Percentiles rank a stretch among this genome's conserved stretches.
Evolutionary conservation across 1,140 invertebrate species (phyloP).

Genomic region (Zaprionus ghesquierei): DNA sequence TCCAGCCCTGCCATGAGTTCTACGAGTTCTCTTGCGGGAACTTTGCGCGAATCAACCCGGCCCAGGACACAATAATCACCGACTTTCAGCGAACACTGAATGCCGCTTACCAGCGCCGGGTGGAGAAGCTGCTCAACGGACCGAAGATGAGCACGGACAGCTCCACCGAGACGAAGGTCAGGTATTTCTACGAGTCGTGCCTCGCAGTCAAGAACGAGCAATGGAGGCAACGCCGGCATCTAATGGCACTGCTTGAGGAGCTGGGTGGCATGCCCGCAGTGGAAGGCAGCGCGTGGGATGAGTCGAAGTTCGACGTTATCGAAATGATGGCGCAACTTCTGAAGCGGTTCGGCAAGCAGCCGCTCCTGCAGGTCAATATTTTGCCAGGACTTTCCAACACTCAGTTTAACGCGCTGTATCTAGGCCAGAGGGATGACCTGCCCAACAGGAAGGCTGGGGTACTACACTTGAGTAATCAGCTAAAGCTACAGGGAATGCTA

Average conservation of each 20-base stretch:
- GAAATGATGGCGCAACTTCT: conserved; percentile 85
- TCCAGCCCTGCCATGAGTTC: conserved; percentile 90
- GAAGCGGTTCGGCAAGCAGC: conserved; percentile 85
- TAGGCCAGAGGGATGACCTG: conserved; percentile 59
- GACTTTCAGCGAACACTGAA: conserved; percentile 83
- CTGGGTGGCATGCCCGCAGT: conserved; percentile 91
- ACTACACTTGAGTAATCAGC: conserved; percentile 1
- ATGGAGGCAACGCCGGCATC: conserved; percentile 84
- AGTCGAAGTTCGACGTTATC: conserved; percentile 86
- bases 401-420: conserved; percentile 58
- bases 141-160: conserved; percentile 63
- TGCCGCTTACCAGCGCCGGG: conserved; percentile 47
- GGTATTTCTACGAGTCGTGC: conserved; percentile 76
- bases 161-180: conserved; percentile 64
- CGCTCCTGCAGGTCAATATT: conserved; percentile 58
- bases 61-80: conserved; percentile 69
- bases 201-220: conserved; percentile 82
- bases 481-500: conserved; percentile 24
- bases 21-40: conserved; percentile 87
- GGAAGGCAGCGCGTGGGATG: conserved; percentile 85
- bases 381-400: conserved; percentile 53
- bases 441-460: conserved; percentile 3
- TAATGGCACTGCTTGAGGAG: conserved; percentile 84
- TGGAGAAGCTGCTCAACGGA: conserved; percentile 41
- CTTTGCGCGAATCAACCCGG: conserved; percentile 81